Base-by-base conservation (phyloP, 1,140 invertebrate species). In the Ridgeia piscesae region DNA sequence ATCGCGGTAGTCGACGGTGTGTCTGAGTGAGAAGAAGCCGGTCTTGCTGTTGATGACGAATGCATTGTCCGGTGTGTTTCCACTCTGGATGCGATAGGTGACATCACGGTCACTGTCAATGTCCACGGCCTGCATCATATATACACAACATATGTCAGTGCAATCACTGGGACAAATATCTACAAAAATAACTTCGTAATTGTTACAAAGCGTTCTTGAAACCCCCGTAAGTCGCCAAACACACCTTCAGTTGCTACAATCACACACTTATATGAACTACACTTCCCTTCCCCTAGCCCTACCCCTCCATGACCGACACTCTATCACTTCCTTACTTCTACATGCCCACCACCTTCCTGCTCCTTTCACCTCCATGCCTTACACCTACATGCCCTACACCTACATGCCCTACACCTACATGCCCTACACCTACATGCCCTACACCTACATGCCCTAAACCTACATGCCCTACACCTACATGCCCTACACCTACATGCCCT, bases 101-200 rank as follows among this genome's bases (percentile, higher is more conserved):
- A 96, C 96, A 95, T 98, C 98, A 95, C 97, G 98, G 8, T 97
- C 96, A 94, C 97, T 98, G 17, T 92, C 92, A 0, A 97, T 97
- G 58, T 97, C 96, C 88, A 98, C 97, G 1, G 96, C 95, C 94
- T 98, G 98, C 93, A 93, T 94, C 31, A 94, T 91, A 35, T 92
- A 33, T 31, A 77, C 58, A 77, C 58, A 77, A 77, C 58, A 77
- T 31, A 77, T 42, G 42, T 42, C 42, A 42, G 11, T 21, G 14
- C 17, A 4, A 31, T 77, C 0, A 21, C 58, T 77, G 27, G 2
- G 14, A 77, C 58, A 77, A 77, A 77, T 77, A 77, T 77, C 58
- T 77, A 31, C 11, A 2, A 8, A 77, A 31, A 8, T 77, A 27
- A 2, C 17, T 4, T 27, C 14, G 27, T 77, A 77, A 17, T 77